These are phyloP conservation scores for Dolichoris vasculosae DNA, from an alignment of 1,140 invertebrate genomes.

Conservation along the genomic window DNA sequence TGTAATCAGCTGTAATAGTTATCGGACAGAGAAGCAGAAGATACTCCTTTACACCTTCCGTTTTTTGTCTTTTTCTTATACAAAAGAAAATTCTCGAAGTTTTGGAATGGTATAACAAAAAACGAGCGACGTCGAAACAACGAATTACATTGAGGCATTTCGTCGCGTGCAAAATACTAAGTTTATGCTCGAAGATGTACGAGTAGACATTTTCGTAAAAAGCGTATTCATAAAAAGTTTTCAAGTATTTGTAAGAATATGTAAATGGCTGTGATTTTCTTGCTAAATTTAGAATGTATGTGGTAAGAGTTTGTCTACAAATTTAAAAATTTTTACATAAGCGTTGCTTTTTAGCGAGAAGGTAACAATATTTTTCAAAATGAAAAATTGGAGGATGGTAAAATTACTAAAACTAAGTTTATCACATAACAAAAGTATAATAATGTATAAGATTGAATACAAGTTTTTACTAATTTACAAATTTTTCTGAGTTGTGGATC, in stretches of 20 bases:
- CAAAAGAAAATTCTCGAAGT: not conserved
- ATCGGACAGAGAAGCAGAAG: not conserved
- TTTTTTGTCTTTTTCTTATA: not conserved
- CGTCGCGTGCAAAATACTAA: not conserved
- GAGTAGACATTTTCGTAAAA: slow-evolving; percentile 7
- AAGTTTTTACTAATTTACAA: not conserved
- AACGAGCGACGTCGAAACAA: slow-evolving; percentile 29
- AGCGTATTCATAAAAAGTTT: slow-evolving; percentile 10
- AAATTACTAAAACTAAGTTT: not conserved
- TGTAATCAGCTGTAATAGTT: too few relatives aligned
- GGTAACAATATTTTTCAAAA: not conserved
- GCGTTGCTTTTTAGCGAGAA: not conserved
- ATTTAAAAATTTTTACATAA: not conserved
- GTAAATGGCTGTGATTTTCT: slow-evolving; percentile 1
- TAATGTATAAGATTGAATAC: not conserved
- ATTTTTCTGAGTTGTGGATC: not conserved
- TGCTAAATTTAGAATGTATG: not conserved
- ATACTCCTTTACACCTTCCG: not conserved
- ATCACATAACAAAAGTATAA: not conserved
- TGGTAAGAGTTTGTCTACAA: not conserved
- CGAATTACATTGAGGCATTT: not conserved
- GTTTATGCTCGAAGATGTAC: not conserved
- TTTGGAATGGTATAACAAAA: slow-evolving; percentile 10
- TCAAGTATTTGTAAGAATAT: not conserved
- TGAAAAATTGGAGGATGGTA: not conserved